Evolutionary conservation across 2,888 invertebrate genomes (phyloP).

Genomic region (Plusia festucae): DNA sequence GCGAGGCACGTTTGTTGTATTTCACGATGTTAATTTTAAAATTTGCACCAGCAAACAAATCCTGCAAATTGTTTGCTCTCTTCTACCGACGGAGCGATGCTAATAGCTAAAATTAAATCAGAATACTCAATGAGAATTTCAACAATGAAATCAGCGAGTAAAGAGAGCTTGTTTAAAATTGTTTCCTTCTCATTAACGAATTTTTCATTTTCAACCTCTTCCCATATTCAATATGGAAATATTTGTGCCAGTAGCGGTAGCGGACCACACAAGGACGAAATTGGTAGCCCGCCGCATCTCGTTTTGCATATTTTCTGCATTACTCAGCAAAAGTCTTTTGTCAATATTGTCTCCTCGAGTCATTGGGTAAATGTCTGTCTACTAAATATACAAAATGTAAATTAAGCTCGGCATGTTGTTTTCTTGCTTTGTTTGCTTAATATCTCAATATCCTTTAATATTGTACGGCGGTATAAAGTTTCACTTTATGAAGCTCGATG

Average conservation of each 20-base stretch:
- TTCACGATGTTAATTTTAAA: constrained; percentile 87
- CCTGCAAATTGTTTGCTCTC: constrained; percentile 77
- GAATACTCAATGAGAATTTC: constrained; percentile 32
- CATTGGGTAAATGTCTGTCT: constrained; percentile 75
- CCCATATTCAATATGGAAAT: constrained; percentile 69
- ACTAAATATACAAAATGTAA: constrained; percentile 75
- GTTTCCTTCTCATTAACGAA: constrained; percentile 60
- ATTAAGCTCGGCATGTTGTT: constrained; percentile 62
- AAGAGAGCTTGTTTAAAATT: constrained; percentile 42
- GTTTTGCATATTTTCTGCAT: constrained; percentile 87
- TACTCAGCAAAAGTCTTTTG: constrained; percentile 81
- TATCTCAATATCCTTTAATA: constrained; percentile 62
- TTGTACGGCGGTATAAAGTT: constrained; percentile 59
- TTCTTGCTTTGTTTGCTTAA: constrained; percentile 63
- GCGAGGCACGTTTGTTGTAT: constrained; percentile 85
- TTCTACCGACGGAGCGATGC: constrained; percentile 68
- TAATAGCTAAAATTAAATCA: constrained; percentile 62
- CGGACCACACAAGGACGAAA: constrained; percentile 80
- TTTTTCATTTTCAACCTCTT: constrained; percentile 57
- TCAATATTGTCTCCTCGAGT: constrained; percentile 83
- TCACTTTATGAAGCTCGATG: constrained; percentile 62
- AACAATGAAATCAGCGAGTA: constrained; percentile 13
- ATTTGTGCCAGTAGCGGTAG: constrained; percentile 67
- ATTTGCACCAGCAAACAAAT: constrained; percentile 85
- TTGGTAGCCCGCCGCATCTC: constrained; percentile 71